A percentile compares a stretch with the other conserved stretches of the same genome.
Evolutionary conservation across 2,113 vertebrate species (phyloP).

Genomic region (Bambusicola thoracicus): DNA sequence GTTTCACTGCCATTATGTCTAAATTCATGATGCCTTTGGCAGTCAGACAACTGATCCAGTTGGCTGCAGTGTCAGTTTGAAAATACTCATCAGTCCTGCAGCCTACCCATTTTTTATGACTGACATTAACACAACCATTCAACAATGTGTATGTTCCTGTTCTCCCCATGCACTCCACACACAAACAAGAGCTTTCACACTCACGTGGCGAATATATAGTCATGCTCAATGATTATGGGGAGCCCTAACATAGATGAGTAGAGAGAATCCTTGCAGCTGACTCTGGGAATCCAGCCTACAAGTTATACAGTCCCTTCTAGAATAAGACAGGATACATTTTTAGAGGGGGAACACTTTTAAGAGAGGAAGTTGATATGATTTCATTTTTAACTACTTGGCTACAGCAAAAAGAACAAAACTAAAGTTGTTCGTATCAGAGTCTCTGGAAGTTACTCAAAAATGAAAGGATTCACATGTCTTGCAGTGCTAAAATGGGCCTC

Average conservation of each 20-base stretch:
- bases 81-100: constrained; percentile 42
- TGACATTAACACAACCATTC: not conserved
- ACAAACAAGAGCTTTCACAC: not conserved
- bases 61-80: constrained; percentile 43
- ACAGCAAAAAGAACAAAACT: not conserved
- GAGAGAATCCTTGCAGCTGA: not conserved
- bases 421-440: not conserved
- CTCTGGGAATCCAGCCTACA: not conserved
- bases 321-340: not conserved
- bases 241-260: not conserved
- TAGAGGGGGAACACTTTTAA: not conserved
- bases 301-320: not conserved
- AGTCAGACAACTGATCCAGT: constrained; percentile 43
- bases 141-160: not conserved
- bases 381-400: not conserved
- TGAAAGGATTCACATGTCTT: not conserved
- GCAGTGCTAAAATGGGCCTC: not conserved
- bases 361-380: not conserved
- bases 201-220: not conserved
- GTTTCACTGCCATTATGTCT: constrained; percentile 47
- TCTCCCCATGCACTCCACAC: not conserved
- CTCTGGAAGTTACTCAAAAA: not conserved
- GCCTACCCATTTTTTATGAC: constrained; percentile 4
- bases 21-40: constrained; percentile 59
- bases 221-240: not conserved